Base-by-base conservation (phyloP, 2,888 invertebrate species). In the Papilio elwesi region DNA sequence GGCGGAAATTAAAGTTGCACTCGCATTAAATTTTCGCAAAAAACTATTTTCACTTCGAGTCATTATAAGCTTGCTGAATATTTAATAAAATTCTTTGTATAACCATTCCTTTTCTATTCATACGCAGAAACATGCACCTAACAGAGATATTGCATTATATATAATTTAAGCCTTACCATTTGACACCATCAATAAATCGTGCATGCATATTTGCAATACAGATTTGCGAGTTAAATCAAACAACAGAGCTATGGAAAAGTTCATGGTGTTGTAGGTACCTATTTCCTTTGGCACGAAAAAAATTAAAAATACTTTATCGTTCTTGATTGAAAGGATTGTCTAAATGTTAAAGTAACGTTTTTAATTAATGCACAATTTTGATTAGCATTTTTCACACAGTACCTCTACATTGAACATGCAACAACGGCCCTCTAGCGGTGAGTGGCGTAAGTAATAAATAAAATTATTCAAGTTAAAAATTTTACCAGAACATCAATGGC, bases 401-500 rank as follows among this genome's bases (percentile, higher is more conserved):
- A 63, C 47, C 8, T 16, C 7, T 36, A 26, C 12, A 15, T n/a
- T n/a, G n/a, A 2, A 48, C 11, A 11, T 62, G 13, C 48, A 36
- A 26, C 5, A 6, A 43, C 43, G 43, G 77, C 69, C 76, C 75
- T 75, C 78, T 76, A 75, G 75, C 36, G 74, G 26, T 11, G 63
- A 77, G 73, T 77, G 74, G 76, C 69, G 43, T 48, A 13, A 71
- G n/a, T n/a, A 4, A 7, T 15, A 15, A 38, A 57, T 12, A 6
- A 57, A n/a, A 51, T n/a, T 51, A 51, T 13, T n/a, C n/a, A 26
- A 4, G 26, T 26, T 26, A 26, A 26, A 26, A 26, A 26, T 26
- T 26, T 26, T n/a, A n/a, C n/a, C n/a, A n/a, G n/a, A n/a, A n/a
- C n/a, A n/a, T n/a, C n/a, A n/a, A n/a, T n/a, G n/a, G n/a, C n/a